Conservation (phyloP, 2,888 invertebrate species). For the Calameuta pallipes region DNA sequence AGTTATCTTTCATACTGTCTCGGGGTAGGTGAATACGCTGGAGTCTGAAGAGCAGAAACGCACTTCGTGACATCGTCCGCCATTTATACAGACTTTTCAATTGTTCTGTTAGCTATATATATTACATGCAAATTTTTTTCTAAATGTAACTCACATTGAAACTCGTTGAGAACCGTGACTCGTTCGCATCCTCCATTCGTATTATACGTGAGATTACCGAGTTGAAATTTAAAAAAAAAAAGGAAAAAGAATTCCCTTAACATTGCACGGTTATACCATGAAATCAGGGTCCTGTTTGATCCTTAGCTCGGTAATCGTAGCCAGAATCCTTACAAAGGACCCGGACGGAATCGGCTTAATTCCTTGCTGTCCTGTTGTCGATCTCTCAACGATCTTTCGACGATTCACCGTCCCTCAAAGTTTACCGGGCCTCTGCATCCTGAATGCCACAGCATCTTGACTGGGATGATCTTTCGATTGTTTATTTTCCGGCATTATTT, state of each 20-base stretch:
- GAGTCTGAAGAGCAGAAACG: background rate
- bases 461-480: background rate
- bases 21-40: conserved; percentile 1
- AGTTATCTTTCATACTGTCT: conserved; percentile 21
- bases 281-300: background rate
- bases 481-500: background rate
- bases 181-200: background rate
- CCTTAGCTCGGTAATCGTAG: background rate
- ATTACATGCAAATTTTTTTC: background rate
- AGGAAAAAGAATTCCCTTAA: background rate
- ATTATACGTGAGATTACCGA: background rate
- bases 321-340: background rate
- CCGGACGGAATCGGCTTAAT: background rate
- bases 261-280: background rate
- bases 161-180: background rate
- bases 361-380: background rate
- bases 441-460: background rate
- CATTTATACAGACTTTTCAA: background rate
- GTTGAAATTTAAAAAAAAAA: background rate
- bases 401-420: background rate
- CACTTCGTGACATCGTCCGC: background rate
- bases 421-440: background rate
- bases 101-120: background rate
- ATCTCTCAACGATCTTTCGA: background rate
- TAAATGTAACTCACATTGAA: background rate